These are phyloP conservation scores for Silurus meridionalis DNA, from an alignment of 2,113 vertebrate genomes.

Conservation along the genomic window DNA sequence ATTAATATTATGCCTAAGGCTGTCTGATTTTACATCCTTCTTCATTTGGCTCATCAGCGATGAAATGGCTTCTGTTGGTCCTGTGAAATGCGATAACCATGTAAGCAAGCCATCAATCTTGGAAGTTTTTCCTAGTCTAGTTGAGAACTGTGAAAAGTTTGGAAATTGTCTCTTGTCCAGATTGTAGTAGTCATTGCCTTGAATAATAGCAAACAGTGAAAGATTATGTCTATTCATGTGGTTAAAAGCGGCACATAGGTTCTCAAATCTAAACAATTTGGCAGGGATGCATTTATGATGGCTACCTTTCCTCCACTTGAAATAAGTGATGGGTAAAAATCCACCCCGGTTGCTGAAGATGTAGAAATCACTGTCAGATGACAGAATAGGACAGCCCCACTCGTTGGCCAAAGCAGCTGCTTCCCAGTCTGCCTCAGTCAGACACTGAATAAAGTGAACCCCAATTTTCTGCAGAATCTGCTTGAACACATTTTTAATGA, in stretches of 20 bases:
- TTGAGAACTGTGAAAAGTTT: constrained; percentile 55
- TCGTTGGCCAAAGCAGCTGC: constrained; percentile 78
- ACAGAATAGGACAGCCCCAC: constrained; percentile 84
- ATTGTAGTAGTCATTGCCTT: constrained; percentile 77
- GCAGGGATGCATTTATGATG: constrained; percentile 72
- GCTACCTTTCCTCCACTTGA: constrained; percentile 72
- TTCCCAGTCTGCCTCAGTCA: constrained; percentile 83
- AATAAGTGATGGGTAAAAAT: constrained; percentile 73
- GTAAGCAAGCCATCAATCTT: constrained; percentile 71
- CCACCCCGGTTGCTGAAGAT: constrained; percentile 79
- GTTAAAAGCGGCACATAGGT: constrained; percentile 72
- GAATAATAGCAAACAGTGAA: constrained; percentile 79
- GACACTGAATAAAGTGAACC: constrained; percentile 77
- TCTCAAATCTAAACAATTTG: constrained; percentile 64
- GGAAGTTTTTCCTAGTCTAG: neutral
- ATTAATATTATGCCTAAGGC: constrained; percentile 46
- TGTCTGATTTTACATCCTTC: constrained; percentile 19
- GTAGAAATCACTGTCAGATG: constrained; percentile 85
- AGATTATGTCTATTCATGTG: constrained; percentile 65
- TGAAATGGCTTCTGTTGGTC: constrained; percentile 64
- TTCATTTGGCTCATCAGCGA: constrained; percentile 62
- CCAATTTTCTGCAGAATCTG: constrained; percentile 67
- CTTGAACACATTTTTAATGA: constrained; percentile 72
- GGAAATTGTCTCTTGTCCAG: constrained; percentile 25
- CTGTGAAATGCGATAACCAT: constrained; percentile 73